These are phyloP conservation scores for Trichogramma pretiosum DNA, from an alignment of 1,140 invertebrate genomes.

Conservation along the genomic window DNA sequence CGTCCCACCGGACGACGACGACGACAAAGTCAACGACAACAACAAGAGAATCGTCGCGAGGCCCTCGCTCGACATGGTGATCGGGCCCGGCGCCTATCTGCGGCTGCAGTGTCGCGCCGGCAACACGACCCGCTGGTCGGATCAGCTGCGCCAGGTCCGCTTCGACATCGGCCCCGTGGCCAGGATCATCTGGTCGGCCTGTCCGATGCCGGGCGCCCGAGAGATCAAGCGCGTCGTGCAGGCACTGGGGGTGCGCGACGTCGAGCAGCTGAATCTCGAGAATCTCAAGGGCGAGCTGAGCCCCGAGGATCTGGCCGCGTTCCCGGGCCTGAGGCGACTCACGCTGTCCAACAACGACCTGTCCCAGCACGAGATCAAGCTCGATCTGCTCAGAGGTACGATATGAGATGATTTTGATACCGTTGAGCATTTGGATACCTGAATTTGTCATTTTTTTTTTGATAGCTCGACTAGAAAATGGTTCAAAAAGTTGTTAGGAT, in stretches of 20 bases:
- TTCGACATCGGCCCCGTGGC: not conserved
- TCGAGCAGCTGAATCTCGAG: constrained; percentile 2
- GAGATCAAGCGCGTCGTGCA: not conserved
- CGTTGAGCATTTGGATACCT: too few relatives aligned
- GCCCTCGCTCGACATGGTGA: not conserved
- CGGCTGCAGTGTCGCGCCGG: not conserved
- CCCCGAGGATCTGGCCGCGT: not conserved
- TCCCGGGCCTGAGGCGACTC: not conserved
- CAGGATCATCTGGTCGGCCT: not conserved
- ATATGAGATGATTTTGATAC: not conserved
- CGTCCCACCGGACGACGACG: not conserved
- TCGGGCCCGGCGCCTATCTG: not conserved
- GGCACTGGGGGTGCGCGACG: not conserved
- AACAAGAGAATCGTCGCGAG: not conserved
- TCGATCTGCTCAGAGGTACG: constrained; percentile 8
- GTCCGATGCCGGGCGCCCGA: not conserved
- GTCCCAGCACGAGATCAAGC: not conserved
- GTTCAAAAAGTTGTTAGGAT: too few relatives aligned
- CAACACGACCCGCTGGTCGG: not conserved
- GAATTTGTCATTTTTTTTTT: too few relatives aligned
- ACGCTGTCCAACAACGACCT: constrained; percentile 2
- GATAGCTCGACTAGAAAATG: too few relatives aligned
- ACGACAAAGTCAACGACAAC: not conserved
- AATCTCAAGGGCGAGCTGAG: not conserved
- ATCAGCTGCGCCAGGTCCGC: not conserved